Percentiles rank a stretch among this genome's conserved stretches.
Conservation (phyloP, 1,140 invertebrate species). For the Penaeus vannamei region DNA sequence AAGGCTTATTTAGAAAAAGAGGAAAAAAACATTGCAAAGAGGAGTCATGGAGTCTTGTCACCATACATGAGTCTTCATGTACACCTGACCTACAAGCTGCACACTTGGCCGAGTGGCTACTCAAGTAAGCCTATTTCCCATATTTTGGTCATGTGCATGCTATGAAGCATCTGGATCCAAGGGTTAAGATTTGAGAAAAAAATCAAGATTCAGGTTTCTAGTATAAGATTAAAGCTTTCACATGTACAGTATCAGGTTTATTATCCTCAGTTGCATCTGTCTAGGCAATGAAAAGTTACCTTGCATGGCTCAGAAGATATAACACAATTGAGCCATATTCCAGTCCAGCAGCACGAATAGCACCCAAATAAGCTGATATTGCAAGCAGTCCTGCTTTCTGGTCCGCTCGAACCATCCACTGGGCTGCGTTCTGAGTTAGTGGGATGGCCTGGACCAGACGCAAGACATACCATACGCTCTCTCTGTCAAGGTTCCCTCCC, state of each 20-base stretch:
- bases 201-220: background rate
- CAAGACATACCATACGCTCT: constrained; percentile 59
- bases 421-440: constrained; percentile 12
- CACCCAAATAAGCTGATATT: constrained; percentile 72
- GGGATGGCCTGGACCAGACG: constrained; percentile 60
- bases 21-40: too few relatives aligned
- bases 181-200: too few relatives aligned
- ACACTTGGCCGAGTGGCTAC: too few relatives aligned
- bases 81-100: too few relatives aligned
- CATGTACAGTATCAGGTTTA: background rate
- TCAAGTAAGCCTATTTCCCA: too few relatives aligned
- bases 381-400: constrained; percentile 47
- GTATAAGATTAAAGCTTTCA: background rate
- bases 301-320: constrained; percentile 71
- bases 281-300: constrained; percentile 68
- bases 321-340: constrained; percentile 71
- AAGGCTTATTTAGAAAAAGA: too few relatives aligned
- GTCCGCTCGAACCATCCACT: constrained; percentile 45
- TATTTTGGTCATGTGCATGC: too few relatives aligned
- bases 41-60: too few relatives aligned
- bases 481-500: constrained; percentile 47
- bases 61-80: too few relatives aligned
- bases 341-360: constrained; percentile 71
- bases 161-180: too few relatives aligned
- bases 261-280: background rate